Base-by-base conservation (phyloP, 2,888 invertebrate species). In the Rhimphoctona megacephalus region DNA sequence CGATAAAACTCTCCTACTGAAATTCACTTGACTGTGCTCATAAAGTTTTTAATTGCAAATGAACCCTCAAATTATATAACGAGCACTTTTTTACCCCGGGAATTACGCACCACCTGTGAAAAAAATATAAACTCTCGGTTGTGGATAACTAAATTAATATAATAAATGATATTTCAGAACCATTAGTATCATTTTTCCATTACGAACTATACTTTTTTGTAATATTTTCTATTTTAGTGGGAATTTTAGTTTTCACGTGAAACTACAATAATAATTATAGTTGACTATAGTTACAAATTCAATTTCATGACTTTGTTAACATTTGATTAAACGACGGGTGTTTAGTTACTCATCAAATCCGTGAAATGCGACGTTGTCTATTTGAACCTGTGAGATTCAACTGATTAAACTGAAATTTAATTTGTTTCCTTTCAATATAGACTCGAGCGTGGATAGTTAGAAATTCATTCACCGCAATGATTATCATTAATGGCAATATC, bases 41-140 rank as follows among this genome's bases (percentile, higher is more conserved):
- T 77, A 72, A 82, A 76, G 36, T 81, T 76, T 79, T 76, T 77
- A 52, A 74, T 83, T 81, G 61, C 76, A 69, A 61, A 79, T 57
- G 54, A 52, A 69, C 17, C 33, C 57, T 49, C 76, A 33, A 85
- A 76, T 76, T 43, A 61, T 43, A 30, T 30, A 39, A 70, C 64
- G 33, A 61, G 43, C 70, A 76, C 22, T 76, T 36, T 25, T 67
- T 17, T 1, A 5, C 25, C 54, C 67, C 17, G 22, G n/a, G 25
- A 46, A 74, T 80, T 54, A 72, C 30, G 39, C 61, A 49, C 70
- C 43, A 74, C 49, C 46, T 43, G 64, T 33, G 25, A 17, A 22
- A 11, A 77, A 61, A 66, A n/a, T n/a, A n/a, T n/a, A n/a, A n/a
- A n/a, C n/a, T n/a, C n/a, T n/a, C n/a, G n/a, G n/a, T n/a, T n/a